Evolutionary conservation across 2,113 vertebrate species (phyloP), one percentile per base, ranked within the genome.

Genomic region (Phyllostomus discolor): DNA sequence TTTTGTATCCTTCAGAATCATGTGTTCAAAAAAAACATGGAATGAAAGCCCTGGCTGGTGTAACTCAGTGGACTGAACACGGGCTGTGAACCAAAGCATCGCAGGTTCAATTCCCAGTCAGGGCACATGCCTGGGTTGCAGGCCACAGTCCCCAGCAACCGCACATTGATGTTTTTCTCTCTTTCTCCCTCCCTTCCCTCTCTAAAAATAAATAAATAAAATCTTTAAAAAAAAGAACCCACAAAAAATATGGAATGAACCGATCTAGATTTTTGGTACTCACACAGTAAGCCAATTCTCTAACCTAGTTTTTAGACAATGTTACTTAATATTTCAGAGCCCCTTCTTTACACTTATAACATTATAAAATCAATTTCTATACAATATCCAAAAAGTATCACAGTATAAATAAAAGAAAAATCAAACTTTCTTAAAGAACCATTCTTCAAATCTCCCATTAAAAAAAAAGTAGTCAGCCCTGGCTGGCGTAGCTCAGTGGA

Each of bases 291-390:
- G 73, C 41, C 2, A 86, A 43, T 82, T 78, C 62, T 83, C 35
- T 94, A 92, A 92, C 2, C 48, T 80, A 73, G 4, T 76, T 92
- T 91, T 57, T 73, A 33, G 22, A 50, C 26, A 90, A 33, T 41
- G 83, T 64, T 62, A 88, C 38, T 66, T 89, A 92, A 48, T 52
- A 78, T 90, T 87, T 92, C 89, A 96, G 67, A 92, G 85, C 4
- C 28, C 38, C 66, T 83, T 75, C 28, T 67, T 69, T 94, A 80
- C 17, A 92, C 3, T 43, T 75, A 54, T 50, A 92, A 91, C 15
- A 75, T 16, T 80, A 46, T 83, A 91, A 90, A 93, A 76, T 64
- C 75, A 62, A 52, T 48, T 83, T 70, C 57, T 76, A 83, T 15
- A 79, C 35, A 79, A 22, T 35, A 75, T 75, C n/a, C 90, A 41